These are phyloP conservation scores for Meda fulgida DNA, from an alignment of 2,797 vertebrate species.

Conservation along the genomic window DNA sequence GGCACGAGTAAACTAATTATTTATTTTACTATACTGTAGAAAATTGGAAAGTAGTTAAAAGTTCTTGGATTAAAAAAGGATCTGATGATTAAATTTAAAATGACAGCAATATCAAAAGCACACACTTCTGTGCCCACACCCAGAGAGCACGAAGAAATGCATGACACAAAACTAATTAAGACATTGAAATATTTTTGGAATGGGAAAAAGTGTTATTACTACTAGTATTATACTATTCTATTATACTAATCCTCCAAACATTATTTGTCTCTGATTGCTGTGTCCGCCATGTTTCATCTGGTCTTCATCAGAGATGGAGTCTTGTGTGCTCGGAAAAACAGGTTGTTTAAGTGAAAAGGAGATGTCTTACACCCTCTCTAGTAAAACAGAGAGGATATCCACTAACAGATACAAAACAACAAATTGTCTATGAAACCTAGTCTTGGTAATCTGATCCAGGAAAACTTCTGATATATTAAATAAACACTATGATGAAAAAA, in stretches of 20 bases:
- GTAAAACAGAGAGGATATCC: background rate
- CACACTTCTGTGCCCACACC: background rate
- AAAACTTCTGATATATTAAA: background rate
- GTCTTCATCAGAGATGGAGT: background rate
- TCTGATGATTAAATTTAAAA: background rate
- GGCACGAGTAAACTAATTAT: background rate
- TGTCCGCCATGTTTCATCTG: background rate
- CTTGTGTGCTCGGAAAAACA: background rate
- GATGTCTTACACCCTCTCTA: background rate
- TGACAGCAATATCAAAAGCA: background rate
- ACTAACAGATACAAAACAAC: background rate
- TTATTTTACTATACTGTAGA: background rate
- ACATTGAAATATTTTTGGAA: constrained; percentile 10
- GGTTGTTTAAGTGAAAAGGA: background rate
- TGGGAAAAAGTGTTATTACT: background rate
- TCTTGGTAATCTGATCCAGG: background rate
- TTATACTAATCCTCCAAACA: background rate
- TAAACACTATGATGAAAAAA: background rate
- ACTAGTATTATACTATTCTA: too few species aligned
- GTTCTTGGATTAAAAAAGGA: background rate
- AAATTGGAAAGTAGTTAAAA: background rate
- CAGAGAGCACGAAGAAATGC: background rate
- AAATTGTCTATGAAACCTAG: background rate
- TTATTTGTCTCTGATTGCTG: background rate
- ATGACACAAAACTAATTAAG: background rate